A percentile compares a stretch with the other conserved stretches of the same genome.
phyloP scores from a whole-genome alignment of 1,140 invertebrate species.

The Neotoxoptera formosana region DNA sequence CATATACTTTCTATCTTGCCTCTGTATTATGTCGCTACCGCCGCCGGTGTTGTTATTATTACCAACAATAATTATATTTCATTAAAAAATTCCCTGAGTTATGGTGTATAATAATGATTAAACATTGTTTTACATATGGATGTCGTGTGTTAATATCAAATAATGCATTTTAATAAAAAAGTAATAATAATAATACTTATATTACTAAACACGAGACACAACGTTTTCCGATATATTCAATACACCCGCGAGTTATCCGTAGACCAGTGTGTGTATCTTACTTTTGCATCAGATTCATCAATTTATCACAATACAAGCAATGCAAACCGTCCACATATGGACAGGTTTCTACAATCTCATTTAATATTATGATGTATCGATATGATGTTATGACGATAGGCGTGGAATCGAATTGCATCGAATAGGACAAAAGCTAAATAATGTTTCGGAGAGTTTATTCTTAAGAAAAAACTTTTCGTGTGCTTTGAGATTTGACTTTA shows the following conservation, averaged over 20 bases:
- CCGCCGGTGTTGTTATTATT: neutral
- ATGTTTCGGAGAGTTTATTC: neutral
- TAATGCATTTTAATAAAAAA: neutral
- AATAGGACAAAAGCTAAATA: neutral
- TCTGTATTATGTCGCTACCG: neutral
- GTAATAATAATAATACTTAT: neutral
- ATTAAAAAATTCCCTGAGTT: slow-evolving; percentile 11
- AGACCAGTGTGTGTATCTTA: neutral
- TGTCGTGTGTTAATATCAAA: neutral
- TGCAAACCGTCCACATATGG: neutral
- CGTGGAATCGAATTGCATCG: neutral
- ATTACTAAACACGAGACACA: neutral
- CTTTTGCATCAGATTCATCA: neutral
- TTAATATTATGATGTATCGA: neutral
- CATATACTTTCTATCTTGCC: slow-evolving; percentile 44
- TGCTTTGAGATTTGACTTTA: neutral
- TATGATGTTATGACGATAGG: neutral
- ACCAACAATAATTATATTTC: slow-evolving; percentile 8
- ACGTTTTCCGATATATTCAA: neutral
- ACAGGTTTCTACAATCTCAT: neutral
- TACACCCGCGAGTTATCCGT: neutral
- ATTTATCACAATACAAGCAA: neutral
- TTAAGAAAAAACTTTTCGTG: neutral
- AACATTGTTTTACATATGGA: neutral
- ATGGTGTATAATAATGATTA: neutral